Percentiles rank a stretch among this genome's conserved stretches.
These are phyloP conservation scores for Nannobrachium achirus DNA, from an alignment of 2,113 vertebrate species.

Conservation along the genomic window DNA sequence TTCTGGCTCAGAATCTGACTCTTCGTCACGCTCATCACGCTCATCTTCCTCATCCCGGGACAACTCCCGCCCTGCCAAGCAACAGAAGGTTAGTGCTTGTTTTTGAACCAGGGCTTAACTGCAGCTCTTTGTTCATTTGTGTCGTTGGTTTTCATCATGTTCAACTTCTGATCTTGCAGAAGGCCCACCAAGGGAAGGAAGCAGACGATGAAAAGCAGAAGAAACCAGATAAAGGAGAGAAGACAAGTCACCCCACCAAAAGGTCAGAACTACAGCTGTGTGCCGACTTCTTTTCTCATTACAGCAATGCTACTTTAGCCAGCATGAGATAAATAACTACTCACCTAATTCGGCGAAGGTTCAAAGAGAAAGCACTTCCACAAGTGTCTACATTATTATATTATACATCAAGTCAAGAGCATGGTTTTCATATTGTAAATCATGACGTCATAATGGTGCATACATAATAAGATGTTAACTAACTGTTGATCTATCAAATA, in stretches of 20 bases:
- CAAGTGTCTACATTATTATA: too few species aligned
- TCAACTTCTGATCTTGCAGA: slow-evolving; percentile 52
- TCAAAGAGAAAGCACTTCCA: too few species aligned
- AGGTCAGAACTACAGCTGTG: slow-evolving; percentile 54
- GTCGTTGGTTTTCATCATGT: slow-evolving; percentile 22
- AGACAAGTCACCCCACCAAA: slow-evolving; percentile 52
- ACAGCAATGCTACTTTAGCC: too few species aligned
- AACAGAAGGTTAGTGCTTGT: slow-evolving; percentile 74
- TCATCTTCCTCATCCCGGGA: slow-evolving; percentile 57
- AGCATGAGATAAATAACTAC: too few species aligned
- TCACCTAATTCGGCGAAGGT: too few species aligned
- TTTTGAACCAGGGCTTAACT: neutral
- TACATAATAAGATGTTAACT: too few species aligned
- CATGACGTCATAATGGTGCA: too few species aligned
- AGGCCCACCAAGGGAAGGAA: slow-evolving; percentile 33
- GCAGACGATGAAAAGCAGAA: slow-evolving; percentile 42
- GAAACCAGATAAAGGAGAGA: slow-evolving; percentile 33
- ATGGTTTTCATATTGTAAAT: too few species aligned
- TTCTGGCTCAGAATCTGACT: slow-evolving; percentile 75
- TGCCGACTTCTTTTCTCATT: too few species aligned
- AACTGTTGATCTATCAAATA: too few species aligned
- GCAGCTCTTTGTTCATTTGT: neutral
- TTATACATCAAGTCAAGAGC: too few species aligned
- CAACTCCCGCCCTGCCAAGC: slow-evolving; percentile 49
- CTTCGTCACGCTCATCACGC: slow-evolving; percentile 69